Base-by-base conservation (phyloP, 2,888 invertebrate species). In the Drosophila infuscata region DNA sequence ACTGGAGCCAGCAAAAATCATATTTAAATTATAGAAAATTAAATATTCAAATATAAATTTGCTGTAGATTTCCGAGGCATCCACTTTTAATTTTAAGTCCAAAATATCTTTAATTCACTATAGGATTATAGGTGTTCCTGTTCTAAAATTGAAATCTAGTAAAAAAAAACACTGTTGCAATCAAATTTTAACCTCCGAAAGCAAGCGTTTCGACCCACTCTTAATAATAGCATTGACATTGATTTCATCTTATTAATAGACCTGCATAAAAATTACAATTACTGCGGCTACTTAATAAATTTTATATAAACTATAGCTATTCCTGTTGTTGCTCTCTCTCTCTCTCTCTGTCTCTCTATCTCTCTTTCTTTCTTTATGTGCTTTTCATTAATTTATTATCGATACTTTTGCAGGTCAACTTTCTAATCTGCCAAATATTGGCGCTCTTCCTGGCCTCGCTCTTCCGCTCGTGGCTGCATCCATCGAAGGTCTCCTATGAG, bases 401-500 rank as follows among this genome's bases (percentile, higher is more conserved):
- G 12, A 3, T 6, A 20, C 15, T 32, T 33, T 94, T 94, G 71
- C 94, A 98, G 97, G 95, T 97, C 87, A 98, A 98, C 94, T 97
- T 97, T 94, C 94, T 97, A 90, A 93, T 97, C 81, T 96, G 97
- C 92, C 98, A 98, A 95, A 94, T 97, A 91, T 94, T 95, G 88
- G 97, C 97, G 88, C 94, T 98, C 92, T 95, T 95, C 91, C 94
- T 97, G 91, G 97, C 97, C 78, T 96, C 96, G 90, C 94, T 97
- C 83, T 96, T 97, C 93, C 96, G 97, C 92, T 96, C 95, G 89
- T 95, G 95, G 89, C 94, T 98, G 83, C 96, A 95, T 94, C 96
- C 96, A 81, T 95, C 95, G 88, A 95, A 95, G 87, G 94, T 95
- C 25, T 94, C 94, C 62, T 94, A 96, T 83, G 95, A 95, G 81